Percentiles rank a stretch among this genome's conserved stretches.
phyloP scores from a whole-genome alignment of 2,888 invertebrate genomes.

The Lobophora halterata region DNA sequence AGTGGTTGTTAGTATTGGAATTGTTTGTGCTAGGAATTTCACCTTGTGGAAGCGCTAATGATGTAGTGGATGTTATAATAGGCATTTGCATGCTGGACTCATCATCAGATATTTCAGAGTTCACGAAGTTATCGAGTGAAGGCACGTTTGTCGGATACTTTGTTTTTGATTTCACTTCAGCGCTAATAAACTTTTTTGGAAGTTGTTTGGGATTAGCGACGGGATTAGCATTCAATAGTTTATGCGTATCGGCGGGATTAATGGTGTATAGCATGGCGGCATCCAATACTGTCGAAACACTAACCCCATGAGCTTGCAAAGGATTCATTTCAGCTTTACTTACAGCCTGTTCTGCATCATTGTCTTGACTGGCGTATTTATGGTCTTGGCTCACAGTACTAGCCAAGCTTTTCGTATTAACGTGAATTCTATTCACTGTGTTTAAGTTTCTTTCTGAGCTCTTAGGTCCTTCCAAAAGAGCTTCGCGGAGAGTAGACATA shows the following conservation, averaged over 20 bases:
- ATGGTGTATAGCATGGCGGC: not conserved
- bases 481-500: no score
- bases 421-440: no score
- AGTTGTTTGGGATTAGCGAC: constrained; percentile 67
- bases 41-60: constrained; percentile 40
- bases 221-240: constrained; percentile 48
- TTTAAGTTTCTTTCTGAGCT: constrained; percentile 12
- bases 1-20: not conserved
- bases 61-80: constrained; percentile 57
- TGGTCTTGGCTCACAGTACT: no score
- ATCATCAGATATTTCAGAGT: constrained; percentile 11
- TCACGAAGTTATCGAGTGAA: constrained; percentile 21
- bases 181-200: constrained; percentile 41
- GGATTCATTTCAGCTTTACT: no score
- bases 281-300: not conserved
- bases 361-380: no score
- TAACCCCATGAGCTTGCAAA: not conserved
- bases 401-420: no score
- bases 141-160: constrained; percentile 5
- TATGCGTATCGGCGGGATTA: constrained; percentile 24
- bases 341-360: not conserved
- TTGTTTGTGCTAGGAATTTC: not conserved
- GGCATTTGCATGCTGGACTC: constrained; percentile 41
- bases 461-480: no score
- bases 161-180: constrained; percentile 14